Evolutionary conservation across 2,113 vertebrate species (phyloP).

Genomic region (Anser brachyrhynchus): DNA sequence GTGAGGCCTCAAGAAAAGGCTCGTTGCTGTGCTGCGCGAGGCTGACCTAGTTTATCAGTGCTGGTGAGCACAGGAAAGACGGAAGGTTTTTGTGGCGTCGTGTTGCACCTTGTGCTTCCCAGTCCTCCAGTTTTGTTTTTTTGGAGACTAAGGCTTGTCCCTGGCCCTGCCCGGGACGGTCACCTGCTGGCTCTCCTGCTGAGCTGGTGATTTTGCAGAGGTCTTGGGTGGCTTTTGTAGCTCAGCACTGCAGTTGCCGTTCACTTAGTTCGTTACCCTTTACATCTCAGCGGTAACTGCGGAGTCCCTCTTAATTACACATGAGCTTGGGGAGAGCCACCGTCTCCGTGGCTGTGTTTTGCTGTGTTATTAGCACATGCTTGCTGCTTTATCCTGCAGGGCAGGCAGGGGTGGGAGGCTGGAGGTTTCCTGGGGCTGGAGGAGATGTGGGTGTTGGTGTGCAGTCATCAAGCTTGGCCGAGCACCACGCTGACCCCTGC

Average conservation of each 20-base stretch:
- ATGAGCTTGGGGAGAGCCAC: background rate
- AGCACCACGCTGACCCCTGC: background rate
- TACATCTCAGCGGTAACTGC: background rate
- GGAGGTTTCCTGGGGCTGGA: background rate
- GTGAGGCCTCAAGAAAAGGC: background rate
- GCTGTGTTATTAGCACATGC: background rate
- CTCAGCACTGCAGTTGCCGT: background rate
- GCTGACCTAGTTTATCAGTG: background rate
- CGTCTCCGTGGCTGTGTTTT: background rate
- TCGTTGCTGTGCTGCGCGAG: rapidly evolving
- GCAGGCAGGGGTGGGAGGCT: background rate
- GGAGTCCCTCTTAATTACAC: background rate
- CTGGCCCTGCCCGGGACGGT: rapidly evolving
- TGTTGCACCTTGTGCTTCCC: constrained; percentile 5
- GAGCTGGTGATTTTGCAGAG: rapidly evolving
- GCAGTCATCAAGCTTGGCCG: background rate
- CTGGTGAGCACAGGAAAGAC: background rate
- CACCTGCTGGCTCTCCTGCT: background rate
- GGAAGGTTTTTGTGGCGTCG: background rate
- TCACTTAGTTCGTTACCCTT: rapidly evolving
- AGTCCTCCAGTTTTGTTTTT: background rate
- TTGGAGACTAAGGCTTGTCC: background rate
- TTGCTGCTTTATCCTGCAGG: background rate
- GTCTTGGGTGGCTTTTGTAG: background rate
- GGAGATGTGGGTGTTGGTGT: background rate